Conservation (phyloP, 2,888 invertebrate genomes). For the Epistrophe grossulariae region DNA sequence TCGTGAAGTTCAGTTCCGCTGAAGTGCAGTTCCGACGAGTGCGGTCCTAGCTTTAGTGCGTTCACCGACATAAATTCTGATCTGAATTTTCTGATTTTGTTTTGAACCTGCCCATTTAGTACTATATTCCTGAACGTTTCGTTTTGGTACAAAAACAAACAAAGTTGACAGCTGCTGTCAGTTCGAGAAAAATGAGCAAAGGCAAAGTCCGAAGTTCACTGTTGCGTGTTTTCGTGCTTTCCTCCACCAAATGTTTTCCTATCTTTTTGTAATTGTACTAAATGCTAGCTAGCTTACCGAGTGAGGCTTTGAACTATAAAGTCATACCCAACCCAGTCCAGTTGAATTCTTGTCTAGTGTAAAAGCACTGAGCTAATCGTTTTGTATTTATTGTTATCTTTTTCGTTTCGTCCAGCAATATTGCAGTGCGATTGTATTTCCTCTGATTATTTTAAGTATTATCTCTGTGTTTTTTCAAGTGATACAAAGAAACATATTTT, state of each 20-base stretch:
- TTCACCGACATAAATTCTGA: no score
- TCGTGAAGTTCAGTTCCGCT: no score
- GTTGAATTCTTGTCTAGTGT: constrained; percentile 56
- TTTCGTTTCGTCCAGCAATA: not conserved
- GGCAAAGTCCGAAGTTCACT: constrained; percentile 70
- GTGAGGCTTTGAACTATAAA: constrained; percentile 7
- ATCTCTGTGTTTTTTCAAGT: constrained; percentile 7
- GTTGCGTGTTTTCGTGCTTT: constrained; percentile 51
- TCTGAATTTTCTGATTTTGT: no score
- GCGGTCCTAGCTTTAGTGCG: no score
- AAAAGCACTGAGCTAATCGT: constrained; percentile 34
- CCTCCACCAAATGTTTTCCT: constrained; percentile 34
- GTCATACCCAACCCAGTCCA: constrained; percentile 36
- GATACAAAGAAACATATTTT: constrained; percentile 1
- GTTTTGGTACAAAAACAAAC: no score
- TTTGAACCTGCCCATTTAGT: no score
- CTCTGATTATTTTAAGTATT: not conserved
- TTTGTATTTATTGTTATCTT: constrained; percentile 20
- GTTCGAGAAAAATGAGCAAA: not conserved
- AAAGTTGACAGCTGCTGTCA: no score
- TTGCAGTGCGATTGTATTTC: constrained; percentile 29
- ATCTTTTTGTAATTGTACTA: constrained; percentile 56
- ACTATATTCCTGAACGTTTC: no score
- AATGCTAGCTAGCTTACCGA: constrained; percentile 27
- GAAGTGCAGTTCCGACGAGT: no score